Base-by-base conservation (phyloP, 1,140 invertebrate species). In the Drosophila ercepeae region DNA sequence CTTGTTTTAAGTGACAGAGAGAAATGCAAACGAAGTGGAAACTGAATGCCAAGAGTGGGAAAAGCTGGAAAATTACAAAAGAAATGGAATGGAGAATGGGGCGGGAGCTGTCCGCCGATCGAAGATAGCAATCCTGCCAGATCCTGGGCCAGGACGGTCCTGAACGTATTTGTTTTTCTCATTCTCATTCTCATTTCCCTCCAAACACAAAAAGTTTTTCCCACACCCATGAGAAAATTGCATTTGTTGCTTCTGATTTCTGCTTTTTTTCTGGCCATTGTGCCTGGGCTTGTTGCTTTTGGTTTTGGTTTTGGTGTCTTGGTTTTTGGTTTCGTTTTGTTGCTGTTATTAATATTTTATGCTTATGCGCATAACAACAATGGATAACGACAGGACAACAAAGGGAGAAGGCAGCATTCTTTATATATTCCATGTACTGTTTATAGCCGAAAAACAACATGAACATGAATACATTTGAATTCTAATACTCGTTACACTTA, bases 301-400 rank as follows among this genome's bases (percentile, higher is more conserved):
- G n/a, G n/a, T n/a, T n/a, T n/a, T n/a, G n/a, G n/a, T 42, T 9
- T 5, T 14, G 1, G 1, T 2, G 4, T 5, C 2, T 16, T 39
- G n/a, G 36, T 6, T 8, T 32, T n/a, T 52, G 14, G 11, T 45
- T 16, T 11, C 27, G 23, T 52, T 14, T 8, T 45, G 32, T 67
- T 64, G 65, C 68, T 72, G 52, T 50, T 64, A 77, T 77, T 81
- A 86, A 86, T 86, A 74, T 79, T 88, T 81, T 67, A 77, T 79
- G 81, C 72, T 76, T 67, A 76, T 86, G 72, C 68, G 81, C 68
- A 86, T 70, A 70, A 74, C 57, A 73, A 72, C 67, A 75, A 65
- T 64, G 60, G 29, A 60, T 39, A 27, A 23, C 16, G 39, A 51
- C 29, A 36, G 36, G 42, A 57, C 44, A 51, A 75, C 69, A 77